These are phyloP conservation scores for Verasper variegatus DNA, from an alignment of 2,113 vertebrate genomes.

Conservation along the genomic window DNA sequence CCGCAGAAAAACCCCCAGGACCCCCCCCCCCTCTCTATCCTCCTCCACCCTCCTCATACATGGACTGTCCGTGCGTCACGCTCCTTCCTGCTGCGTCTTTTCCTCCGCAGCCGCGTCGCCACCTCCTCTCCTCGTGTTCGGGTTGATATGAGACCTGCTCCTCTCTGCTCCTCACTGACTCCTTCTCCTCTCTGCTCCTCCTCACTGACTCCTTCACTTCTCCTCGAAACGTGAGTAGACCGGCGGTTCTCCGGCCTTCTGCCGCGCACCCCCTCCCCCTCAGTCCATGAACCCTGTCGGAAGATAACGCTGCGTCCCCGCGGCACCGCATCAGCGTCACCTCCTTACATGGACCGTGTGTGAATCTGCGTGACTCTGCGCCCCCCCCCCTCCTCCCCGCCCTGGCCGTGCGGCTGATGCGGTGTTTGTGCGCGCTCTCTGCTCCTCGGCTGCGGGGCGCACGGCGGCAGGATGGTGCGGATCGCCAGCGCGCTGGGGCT, in stretches of 20 bases:
- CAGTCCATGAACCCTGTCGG: constrained; percentile 7
- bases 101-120: constrained; percentile 13
- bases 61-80: constrained; percentile 42
- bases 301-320: background rate
- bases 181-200: background rate
- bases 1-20: constrained; percentile 8
- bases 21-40: background rate
- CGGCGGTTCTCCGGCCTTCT: background rate
- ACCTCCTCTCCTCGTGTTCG: background rate
- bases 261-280: background rate
- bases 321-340: background rate
- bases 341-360: constrained; percentile 14
- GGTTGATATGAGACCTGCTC: background rate
- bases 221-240: constrained; percentile 4
- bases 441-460: constrained; percentile 12
- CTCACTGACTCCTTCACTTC: background rate
- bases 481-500: constrained; percentile 93
- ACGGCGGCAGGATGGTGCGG: constrained; percentile 89
- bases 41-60: background rate
- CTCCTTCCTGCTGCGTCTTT: constrained; percentile 19
- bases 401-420: constrained; percentile 47
- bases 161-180: background rate
- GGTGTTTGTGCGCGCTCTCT: constrained; percentile 13
- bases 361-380: constrained; percentile 2
- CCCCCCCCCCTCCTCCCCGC: background rate